Evolutionary conservation across 2,113 vertebrate genomes (phyloP).

Genomic region (Camelus dromedarius): DNA sequence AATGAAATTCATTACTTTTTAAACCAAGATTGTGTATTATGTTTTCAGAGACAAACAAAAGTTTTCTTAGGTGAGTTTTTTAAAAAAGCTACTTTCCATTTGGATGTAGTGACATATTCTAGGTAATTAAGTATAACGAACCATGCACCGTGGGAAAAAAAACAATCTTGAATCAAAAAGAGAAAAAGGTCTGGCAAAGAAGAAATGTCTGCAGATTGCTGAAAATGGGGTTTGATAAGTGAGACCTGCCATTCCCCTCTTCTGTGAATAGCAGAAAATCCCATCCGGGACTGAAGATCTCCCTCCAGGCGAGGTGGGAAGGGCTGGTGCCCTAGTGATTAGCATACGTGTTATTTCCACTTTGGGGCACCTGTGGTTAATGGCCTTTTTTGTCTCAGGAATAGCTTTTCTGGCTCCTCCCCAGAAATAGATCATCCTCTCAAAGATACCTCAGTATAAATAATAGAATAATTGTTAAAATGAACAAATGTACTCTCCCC

Average conservation of each 20-base stretch:
- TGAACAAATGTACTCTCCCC: slow-evolving; percentile 73
- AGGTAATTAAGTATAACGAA: slow-evolving; percentile 61
- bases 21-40: not conserved
- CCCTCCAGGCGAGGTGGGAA: not conserved
- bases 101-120: slow-evolving; percentile 18
- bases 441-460: slow-evolving; percentile 68
- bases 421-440: slow-evolving; percentile 52
- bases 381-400: slow-evolving; percentile 54
- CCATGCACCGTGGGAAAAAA: not conserved
- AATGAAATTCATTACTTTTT: slow-evolving; percentile 52
- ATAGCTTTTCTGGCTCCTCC: slow-evolving; percentile 47
- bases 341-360: not conserved
- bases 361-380: slow-evolving; percentile 45
- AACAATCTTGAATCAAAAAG: not conserved
- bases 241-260: slow-evolving; percentile 34
- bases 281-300: not conserved
- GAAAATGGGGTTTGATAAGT: slow-evolving; percentile 46
- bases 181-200: not conserved
- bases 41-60: slow-evolving; percentile 13
- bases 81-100: slow-evolving; percentile 33
- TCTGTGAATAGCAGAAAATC: slow-evolving; percentile 41
- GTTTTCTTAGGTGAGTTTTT: slow-evolving; percentile 51
- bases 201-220: not conserved
- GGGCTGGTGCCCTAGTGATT: not conserved
- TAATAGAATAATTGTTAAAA: slow-evolving; percentile 84